Evolutionary conservation across 2,113 vertebrate genomes (phyloP).

Genomic region (Pangasianodon hypophthalmus): DNA sequence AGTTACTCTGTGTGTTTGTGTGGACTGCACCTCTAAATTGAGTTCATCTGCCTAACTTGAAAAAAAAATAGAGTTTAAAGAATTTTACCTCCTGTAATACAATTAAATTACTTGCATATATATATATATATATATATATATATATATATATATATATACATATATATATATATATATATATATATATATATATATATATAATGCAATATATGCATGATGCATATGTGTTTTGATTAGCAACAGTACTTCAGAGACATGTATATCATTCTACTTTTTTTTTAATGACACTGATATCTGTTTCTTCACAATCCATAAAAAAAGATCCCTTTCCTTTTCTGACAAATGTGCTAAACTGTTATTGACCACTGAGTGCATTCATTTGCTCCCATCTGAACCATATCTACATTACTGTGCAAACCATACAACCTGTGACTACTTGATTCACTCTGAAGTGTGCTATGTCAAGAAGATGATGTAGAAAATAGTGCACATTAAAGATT

Average conservation of each 20-base stretch:
- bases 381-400: no score
- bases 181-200: no score
- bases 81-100: background rate
- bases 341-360: no score
- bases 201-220: background rate
- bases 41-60: background rate
- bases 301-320: no score
- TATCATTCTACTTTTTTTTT: background rate
- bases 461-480: background rate
- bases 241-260: background rate
- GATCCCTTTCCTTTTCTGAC: no score
- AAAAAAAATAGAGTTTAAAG: background rate
- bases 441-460: slow-evolving; percentile 9
- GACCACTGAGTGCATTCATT: no score
- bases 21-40: background rate
- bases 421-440: slow-evolving; percentile 7
- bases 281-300: no score
- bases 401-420: background rate
- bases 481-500: background rate
- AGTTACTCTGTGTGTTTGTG: background rate
- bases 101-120: background rate
- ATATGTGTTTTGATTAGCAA: background rate
- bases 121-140: no score
- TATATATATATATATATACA: no score
- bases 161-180: no score